Evolutionary conservation across 2,888 invertebrate genomes (phyloP).

Genomic region (Arrhopalites spinosus): DNA sequence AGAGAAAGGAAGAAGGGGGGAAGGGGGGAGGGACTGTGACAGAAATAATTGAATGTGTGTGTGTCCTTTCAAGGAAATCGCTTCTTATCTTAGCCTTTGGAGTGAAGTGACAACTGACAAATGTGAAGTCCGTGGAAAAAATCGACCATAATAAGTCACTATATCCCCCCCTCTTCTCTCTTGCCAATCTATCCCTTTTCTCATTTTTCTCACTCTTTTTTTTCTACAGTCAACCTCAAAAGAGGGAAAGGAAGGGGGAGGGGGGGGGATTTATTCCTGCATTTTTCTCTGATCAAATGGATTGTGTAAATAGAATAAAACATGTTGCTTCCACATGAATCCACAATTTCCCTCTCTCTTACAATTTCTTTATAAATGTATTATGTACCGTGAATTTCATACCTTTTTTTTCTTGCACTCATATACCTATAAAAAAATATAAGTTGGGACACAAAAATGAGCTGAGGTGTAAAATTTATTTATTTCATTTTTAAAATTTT

Average conservation of each 20-base stretch:
- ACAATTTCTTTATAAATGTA: neutral
- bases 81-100: slow-evolving; percentile 10
- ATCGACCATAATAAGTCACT: slow-evolving; percentile 43
- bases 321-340: neutral
- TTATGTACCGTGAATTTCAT: neutral
- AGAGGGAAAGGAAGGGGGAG: too few species aligned
- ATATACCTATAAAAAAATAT: too few species aligned
- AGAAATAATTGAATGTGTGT: slow-evolving; percentile 26
- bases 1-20: neutral
- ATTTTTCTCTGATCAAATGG: slow-evolving; percentile 1
- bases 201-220: neutral
- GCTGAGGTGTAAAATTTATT: too few species aligned
- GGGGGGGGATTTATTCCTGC: slow-evolving; percentile 1
- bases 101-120: slow-evolving; percentile 41
- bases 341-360: neutral
- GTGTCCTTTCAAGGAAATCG: slow-evolving; percentile 28
- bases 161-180: slow-evolving; percentile 8
- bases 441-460: too few species aligned
- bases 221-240: too few species aligned
- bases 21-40: slow-evolving; percentile 9
- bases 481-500: too few species aligned
- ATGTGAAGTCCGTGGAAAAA: slow-evolving; percentile 37
- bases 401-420: neutral
- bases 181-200: neutral
- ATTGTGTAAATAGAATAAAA: slow-evolving; percentile 3